Evolutionary conservation across 2,888 invertebrate genomes (phyloP), one percentile per base, ranked within the genome.

Genomic region (Oscheius sp.): DNA sequence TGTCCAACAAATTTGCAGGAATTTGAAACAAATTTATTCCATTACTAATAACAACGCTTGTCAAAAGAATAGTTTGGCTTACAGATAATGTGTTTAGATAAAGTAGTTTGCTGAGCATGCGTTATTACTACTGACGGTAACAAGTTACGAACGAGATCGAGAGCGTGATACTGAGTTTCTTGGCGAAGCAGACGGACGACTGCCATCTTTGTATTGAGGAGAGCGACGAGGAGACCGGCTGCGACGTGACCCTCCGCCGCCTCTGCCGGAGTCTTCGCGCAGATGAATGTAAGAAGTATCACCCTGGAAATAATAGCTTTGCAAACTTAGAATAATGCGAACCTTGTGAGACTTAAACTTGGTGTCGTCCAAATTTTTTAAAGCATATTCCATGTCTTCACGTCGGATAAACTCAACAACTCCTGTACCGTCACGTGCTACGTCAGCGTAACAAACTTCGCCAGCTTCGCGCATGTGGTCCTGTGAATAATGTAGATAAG

Each of bases 371-470:
- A 99, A 90, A 87, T 97, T 96, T 88, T 95, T 95, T 65, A 96
- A 93, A 1, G 98, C 98, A 88, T 98, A 97, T 89, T 96, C 96
- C 96, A 98, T 97, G 87, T 98, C 98, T 87, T 99, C 97, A 83
- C 94, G 93, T 6, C 96, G 91, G 55, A 96, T 90, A 89, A 96
- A 98, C 88, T 99, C 98, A 0, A 98, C 97, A 5, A 97, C 96
- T 0, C 98, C 98, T 1, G 96, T 95, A 71, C 98, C 96, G 88
- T 98, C 97, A 88, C 96, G 96, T 89, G 94, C 96, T 0, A 95
- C 94, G 89, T 98, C 97, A 0, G 97, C 96, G 89, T 95, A 98
- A 88, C 96, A 97, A 4, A 98, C 96, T 89, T 98, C 97, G 10
- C 98, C 97, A 0, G 97, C 97, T 88, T 97, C 97, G 58, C 97